Evolutionary conservation across 2,888 invertebrate genomes (phyloP).

Genomic region (Mamestra brassicae): DNA sequence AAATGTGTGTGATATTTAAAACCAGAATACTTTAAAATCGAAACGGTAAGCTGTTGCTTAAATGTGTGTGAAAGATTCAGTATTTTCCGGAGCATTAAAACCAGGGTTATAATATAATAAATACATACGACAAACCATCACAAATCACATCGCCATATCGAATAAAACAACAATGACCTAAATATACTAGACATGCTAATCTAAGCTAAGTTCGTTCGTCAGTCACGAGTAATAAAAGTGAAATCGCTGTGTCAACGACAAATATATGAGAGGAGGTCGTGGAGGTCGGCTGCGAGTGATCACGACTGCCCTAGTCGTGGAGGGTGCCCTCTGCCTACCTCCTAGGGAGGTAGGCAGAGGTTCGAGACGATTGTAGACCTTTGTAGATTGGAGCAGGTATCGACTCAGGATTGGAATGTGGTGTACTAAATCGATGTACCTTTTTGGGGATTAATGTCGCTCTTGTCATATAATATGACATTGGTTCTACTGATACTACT

Average conservation of each 20-base stretch:
- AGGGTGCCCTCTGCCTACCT: too few species aligned
- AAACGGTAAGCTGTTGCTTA: not conserved
- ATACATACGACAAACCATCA: not conserved
- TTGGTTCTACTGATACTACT: not conserved
- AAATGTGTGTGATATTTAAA: not conserved
- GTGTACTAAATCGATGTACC: not conserved
- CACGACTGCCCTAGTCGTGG: slow-evolving; percentile 61
- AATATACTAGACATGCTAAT: slow-evolving; percentile 48
- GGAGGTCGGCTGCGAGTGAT: slow-evolving; percentile 31
- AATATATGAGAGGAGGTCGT: slow-evolving; percentile 48
- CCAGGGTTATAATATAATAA: not conserved
- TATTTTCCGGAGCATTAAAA: slow-evolving; percentile 29
- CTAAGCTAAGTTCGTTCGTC: slow-evolving; percentile 36
- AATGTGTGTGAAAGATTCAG: slow-evolving; percentile 20
- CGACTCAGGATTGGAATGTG: not conserved
- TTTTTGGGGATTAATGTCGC: not conserved
- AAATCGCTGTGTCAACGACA: slow-evolving; percentile 58
- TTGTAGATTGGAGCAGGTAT: not conserved
- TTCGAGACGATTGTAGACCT: not conserved
- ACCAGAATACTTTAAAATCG: not conserved
- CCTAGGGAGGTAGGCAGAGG: slow-evolving; percentile 17
- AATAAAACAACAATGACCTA: slow-evolving; percentile 45
- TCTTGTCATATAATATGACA: too few species aligned
- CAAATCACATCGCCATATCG: slow-evolving; percentile 10
- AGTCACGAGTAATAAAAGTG: slow-evolving; percentile 64